Percentiles rank a stretch among this genome's conserved stretches.
Conservation (phyloP, 2,797 vertebrate genomes). For the Amphiprion clarkii region DNA sequence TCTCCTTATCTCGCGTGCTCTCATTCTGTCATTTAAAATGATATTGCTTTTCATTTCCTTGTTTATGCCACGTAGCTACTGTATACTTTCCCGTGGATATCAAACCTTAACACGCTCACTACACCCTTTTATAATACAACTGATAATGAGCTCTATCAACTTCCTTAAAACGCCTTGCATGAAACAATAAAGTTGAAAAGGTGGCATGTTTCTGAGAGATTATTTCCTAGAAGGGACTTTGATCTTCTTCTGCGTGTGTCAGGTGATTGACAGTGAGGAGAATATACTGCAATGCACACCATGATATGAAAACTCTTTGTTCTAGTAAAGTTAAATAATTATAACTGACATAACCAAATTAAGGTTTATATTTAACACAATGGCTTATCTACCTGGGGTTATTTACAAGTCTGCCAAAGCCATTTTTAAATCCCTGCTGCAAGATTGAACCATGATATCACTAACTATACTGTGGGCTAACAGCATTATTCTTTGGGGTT, state of each 20-base stretch:
- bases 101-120: not conserved
- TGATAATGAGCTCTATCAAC: slow-evolving; percentile 1
- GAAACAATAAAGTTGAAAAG: slow-evolving; percentile 22
- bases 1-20: slow-evolving; percentile 29
- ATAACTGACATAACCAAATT: not conserved
- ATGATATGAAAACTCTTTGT: not conserved
- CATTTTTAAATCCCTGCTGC: slow-evolving; percentile 3
- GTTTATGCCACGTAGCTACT: slow-evolving; percentile 14
- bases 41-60: slow-evolving; percentile 28
- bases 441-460: not conserved
- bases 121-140: not conserved
- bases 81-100: slow-evolving; percentile 17
- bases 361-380: not conserved
- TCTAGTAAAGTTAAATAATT: slow-evolving; percentile 10
- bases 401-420: not conserved
- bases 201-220: slow-evolving; percentile 15
- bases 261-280: slow-evolving; percentile 14
- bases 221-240: slow-evolving; percentile 21
- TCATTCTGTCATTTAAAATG: slow-evolving; percentile 26
- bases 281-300: not conserved
- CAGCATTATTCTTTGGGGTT: slow-evolving; percentile 21
- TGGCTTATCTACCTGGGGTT: not conserved
- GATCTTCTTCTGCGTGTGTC: not conserved
- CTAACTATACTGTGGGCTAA: not conserved
- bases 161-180: slow-evolving; percentile 1